A percentile compares a stretch with the other conserved stretches of the same genome.
Evolutionary conservation across 2,113 vertebrate species (phyloP).

Genomic region (Grammomys surdaster): DNA sequence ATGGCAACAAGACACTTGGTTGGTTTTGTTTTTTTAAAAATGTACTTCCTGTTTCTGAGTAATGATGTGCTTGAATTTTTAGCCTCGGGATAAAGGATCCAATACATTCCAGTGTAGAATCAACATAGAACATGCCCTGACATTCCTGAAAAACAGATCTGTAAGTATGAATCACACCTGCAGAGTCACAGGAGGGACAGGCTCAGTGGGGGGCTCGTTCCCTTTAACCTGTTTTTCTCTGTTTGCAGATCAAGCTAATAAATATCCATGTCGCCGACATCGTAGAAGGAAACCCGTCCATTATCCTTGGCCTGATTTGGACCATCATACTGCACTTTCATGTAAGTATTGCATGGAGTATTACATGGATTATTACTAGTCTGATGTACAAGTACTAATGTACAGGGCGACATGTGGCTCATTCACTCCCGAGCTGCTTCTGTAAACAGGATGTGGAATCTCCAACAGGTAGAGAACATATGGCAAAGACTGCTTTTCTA

Average conservation of each 20-base stretch:
- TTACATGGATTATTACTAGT: neutral
- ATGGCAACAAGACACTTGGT: constrained; percentile 86
- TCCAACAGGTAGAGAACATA: neutral
- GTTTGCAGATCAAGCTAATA: constrained; percentile 94
- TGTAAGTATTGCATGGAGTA: constrained; percentile 85
- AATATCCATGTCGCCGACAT: constrained; percentile 98
- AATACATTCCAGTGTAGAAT: constrained; percentile 95
- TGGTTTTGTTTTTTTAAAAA: constrained; percentile 10
- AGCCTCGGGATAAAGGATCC: constrained; percentile 94
- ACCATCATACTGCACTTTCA: constrained; percentile 98
- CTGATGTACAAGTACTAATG: neutral
- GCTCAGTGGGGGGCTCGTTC: constrained; percentile 67
- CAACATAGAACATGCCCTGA: constrained; percentile 95
- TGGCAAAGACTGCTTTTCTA: neutral
- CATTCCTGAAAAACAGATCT: constrained; percentile 93
- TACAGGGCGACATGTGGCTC: neutral
- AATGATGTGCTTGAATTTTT: constrained; percentile 73
- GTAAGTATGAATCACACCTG: constrained; percentile 87
- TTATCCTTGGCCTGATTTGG: constrained; percentile 98
- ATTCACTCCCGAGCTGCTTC: constrained; percentile 10
- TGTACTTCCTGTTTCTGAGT: constrained; percentile 48
- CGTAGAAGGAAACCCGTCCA: constrained; percentile 95
- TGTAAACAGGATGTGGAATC: constrained; percentile 52
- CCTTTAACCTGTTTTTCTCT: constrained; percentile 76
- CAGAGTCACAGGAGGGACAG: constrained; percentile 45